A percentile compares a stretch with the other conserved stretches of the same genome.
These are phyloP conservation scores for Monarcha castaneiventris DNA, from an alignment of 2,113 vertebrate species.

Conservation along the genomic window DNA sequence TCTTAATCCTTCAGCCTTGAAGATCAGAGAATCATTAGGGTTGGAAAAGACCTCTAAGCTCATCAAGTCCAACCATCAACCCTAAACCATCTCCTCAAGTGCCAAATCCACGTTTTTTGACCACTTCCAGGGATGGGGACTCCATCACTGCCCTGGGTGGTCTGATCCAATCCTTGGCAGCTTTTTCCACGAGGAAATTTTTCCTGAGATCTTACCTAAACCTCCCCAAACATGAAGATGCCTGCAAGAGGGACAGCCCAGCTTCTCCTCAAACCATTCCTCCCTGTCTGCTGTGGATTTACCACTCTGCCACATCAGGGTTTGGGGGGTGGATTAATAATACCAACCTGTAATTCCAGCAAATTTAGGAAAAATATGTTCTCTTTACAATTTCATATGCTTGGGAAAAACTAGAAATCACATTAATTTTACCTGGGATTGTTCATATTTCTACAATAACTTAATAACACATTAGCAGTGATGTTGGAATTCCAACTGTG, in stretches of 20 bases:
- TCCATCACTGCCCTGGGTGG: not conserved
- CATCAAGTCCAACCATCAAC: not conserved
- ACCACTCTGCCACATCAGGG: not conserved
- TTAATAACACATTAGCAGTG: accelerated
- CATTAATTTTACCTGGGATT: not conserved
- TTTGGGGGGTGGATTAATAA: not conserved
- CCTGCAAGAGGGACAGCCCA: not conserved
- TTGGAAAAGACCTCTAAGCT: not conserved
- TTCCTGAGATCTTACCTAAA: not conserved
- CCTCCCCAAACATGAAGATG: not conserved
- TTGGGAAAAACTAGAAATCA: not conserved
- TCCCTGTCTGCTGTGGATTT: not conserved
- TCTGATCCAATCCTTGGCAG: not conserved
- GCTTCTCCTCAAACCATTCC: not conserved
- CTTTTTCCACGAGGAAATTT: not conserved
- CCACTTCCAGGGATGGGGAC: not conserved
- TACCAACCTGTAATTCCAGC: not conserved
- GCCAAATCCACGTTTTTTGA: not conserved
- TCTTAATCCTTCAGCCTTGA: not conserved
- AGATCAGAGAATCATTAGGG: not conserved
- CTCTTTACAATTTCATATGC: not conserved
- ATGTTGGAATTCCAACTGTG: not conserved
- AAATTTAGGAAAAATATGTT: not conserved
- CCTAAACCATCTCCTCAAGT: not conserved
- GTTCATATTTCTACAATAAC: not conserved